These are phyloP conservation scores for Plectropomus leopardus DNA, from an alignment of 2,113 vertebrate genomes.

Conservation along the genomic window DNA sequence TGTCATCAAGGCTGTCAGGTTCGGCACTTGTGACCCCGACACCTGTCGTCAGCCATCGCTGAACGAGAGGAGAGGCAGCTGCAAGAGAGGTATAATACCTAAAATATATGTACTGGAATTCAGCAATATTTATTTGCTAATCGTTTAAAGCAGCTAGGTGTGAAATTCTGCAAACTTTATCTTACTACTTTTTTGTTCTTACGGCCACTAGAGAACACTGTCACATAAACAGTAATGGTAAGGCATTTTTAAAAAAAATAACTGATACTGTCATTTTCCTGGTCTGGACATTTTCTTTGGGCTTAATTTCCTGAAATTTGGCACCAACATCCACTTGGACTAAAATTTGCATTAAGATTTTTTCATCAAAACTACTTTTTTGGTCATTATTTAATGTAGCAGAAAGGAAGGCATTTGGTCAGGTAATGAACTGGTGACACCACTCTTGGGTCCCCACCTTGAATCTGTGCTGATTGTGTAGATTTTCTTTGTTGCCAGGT, in stretches of 20 bases:
- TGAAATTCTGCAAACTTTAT: background rate
- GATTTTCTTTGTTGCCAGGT: too few species aligned
- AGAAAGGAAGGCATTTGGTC: too few species aligned
- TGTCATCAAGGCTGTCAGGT: slow-evolving; percentile 1
- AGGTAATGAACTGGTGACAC: too few species aligned
- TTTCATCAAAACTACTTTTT: too few species aligned
- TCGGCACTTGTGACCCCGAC: background rate
- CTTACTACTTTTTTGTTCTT: background rate
- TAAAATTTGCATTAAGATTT: too few species aligned
- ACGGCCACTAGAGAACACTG: background rate
- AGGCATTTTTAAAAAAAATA: background rate
- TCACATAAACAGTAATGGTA: background rate
- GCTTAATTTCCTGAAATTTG: too few species aligned
- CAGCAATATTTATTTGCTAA: background rate
- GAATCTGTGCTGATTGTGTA: too few species aligned
- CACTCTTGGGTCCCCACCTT: too few species aligned
- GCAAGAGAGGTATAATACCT: background rate
- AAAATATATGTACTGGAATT: background rate
- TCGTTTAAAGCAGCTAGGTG: background rate
- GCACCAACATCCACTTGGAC: too few species aligned
- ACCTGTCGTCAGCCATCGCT: slow-evolving; percentile 39
- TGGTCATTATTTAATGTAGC: too few species aligned
- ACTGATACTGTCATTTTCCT: too few species aligned
- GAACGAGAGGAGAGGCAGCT: slow-evolving; percentile 33
- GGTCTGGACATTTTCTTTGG: too few species aligned